Conservation (phyloP, 37 sponge, comb jelly and placozoan genomes). For the Aplysina aerophoba region DNA sequence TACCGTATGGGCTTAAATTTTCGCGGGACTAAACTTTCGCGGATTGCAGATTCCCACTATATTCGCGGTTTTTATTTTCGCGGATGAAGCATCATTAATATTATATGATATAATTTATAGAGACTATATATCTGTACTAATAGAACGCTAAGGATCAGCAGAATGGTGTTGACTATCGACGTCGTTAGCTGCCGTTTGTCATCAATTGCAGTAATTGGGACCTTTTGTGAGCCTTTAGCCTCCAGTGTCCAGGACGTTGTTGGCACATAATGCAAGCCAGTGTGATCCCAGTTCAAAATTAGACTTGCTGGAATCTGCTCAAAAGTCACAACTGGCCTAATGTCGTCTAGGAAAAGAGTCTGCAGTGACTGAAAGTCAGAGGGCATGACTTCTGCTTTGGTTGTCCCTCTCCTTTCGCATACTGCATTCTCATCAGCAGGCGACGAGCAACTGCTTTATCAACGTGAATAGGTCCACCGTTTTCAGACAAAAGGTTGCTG, state of each 20-base stretch:
- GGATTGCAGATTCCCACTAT: too few species aligned
- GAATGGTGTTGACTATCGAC: too few species aligned
- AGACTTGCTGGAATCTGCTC: conserved; percentile 16
- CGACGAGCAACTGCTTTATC: background rate
- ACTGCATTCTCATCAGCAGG: background rate
- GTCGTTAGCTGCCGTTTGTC: conserved; percentile 14
- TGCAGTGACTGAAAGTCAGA: background rate
- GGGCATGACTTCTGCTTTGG: too few species aligned
- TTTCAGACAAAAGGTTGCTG: conserved; percentile 12
- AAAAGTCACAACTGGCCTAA: background rate
- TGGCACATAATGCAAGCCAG: background rate
- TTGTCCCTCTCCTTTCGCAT: background rate
- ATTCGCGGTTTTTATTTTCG: too few species aligned
- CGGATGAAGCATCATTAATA: too few species aligned
- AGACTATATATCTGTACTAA: too few species aligned
- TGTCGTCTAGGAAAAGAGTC: background rate
- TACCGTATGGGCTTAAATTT: too few species aligned
- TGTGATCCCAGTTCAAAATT: conserved; percentile 5
- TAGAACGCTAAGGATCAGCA: too few species aligned
- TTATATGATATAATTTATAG: too few species aligned
- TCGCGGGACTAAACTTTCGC: too few species aligned
- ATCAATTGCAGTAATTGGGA: background rate
- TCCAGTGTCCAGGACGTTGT: conserved; percentile 24
- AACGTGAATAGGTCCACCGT: conserved; percentile 1
- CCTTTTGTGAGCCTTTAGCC: conserved; percentile 7